phyloP scores from a whole-genome alignment of 92 coral and sea anemone genomes.

The Zoanthus gigantus region DNA sequence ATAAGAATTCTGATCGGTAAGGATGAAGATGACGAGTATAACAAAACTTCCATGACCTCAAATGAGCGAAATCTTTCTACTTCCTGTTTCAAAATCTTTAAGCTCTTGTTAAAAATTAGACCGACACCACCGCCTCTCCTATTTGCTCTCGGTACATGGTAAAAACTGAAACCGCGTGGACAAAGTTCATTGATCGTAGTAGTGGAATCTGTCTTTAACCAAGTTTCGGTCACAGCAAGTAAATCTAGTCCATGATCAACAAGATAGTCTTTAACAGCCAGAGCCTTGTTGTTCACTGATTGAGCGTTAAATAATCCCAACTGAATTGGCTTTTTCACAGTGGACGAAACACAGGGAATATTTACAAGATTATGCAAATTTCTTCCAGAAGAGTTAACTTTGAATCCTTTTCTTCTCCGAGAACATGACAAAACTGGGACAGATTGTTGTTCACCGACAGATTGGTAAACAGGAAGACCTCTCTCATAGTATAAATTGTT shows the following conservation, averaged over 20 bases:
- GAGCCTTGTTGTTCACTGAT: conserved; percentile 9
- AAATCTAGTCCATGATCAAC: not conserved
- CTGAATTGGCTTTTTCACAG: not conserved
- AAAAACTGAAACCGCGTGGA: conserved; percentile 8
- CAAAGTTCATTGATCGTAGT: not conserved
- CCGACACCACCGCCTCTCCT: conserved; percentile 18
- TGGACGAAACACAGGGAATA: too few relatives aligned
- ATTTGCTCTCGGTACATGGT: conserved; percentile 3
- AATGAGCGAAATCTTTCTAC: not conserved
- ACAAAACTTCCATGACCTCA: too few relatives aligned
- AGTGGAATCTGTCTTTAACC: too few relatives aligned
- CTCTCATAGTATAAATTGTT: too few relatives aligned
- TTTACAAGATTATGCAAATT: too few relatives aligned
- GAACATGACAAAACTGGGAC: conserved; percentile 2
- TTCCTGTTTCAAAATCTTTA: not conserved
- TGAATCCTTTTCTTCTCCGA: not conserved
- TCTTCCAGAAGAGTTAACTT: not conserved
- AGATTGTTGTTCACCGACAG: conserved; percentile 11
- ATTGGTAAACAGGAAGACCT: conserved; percentile 14
- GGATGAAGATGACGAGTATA: too few relatives aligned
- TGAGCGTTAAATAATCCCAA: not conserved
- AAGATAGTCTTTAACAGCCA: conserved; percentile 2
- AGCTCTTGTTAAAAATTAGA: not conserved
- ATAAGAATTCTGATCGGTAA: too few relatives aligned
- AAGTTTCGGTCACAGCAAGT: too few relatives aligned